Evolutionary conservation across 2,888 invertebrate genomes (phyloP).

Genomic region (Agelastica alni): DNA sequence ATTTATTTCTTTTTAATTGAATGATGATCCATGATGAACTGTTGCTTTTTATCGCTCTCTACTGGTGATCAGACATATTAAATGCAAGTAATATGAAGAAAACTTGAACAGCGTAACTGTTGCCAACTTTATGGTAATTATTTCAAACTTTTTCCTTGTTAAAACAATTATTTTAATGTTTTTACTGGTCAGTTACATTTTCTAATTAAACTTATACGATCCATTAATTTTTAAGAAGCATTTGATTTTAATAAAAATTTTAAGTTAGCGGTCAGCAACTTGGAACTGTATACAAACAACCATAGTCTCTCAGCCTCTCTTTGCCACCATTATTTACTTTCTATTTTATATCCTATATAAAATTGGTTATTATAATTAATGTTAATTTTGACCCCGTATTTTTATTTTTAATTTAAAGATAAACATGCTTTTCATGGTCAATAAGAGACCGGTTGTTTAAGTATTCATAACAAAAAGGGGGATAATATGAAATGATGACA

Average conservation of each 20-base stretch:
- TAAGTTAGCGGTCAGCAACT: too few relatives aligned
- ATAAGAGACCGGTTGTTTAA: background rate
- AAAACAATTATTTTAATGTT: background rate
- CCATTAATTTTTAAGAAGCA: background rate
- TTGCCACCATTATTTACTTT: background rate
- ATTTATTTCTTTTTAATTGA: background rate
- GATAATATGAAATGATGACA: background rate
- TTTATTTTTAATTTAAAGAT: background rate
- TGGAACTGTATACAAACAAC: too few relatives aligned
- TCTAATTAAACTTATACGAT: background rate
- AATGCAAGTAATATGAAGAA: too few relatives aligned
- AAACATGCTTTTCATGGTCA: constrained; percentile 1
- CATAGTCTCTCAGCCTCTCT: background rate
- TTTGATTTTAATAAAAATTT: background rate
- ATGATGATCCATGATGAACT: background rate
- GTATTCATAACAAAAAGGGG: background rate
- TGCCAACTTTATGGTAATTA: too few relatives aligned
- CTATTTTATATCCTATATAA: background rate
- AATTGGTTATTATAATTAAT: background rate
- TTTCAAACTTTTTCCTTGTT: too few relatives aligned
- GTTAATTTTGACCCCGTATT: constrained; percentile 3
- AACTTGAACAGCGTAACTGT: too few relatives aligned
- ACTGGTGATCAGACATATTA: background rate
- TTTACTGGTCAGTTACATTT: background rate
- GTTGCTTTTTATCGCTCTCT: background rate